phyloP scores from a whole-genome alignment of 2,797 vertebrate species.

The Rallus crepitans region DNA sequence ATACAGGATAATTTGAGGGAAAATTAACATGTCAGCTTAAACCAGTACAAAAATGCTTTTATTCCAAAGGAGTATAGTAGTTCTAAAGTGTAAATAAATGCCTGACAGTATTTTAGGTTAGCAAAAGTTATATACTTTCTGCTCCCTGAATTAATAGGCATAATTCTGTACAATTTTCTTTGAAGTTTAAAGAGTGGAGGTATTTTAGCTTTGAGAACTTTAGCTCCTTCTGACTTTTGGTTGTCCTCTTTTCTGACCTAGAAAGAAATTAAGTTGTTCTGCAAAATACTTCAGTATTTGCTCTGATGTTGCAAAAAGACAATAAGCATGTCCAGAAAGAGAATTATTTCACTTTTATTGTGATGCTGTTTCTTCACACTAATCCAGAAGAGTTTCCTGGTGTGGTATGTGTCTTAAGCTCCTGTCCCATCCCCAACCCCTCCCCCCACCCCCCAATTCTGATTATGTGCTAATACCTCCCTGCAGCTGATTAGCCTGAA shows the following conservation, averaged over 20 bases:
- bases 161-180: constrained; percentile 33
- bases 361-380: neutral
- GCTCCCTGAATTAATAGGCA: constrained; percentile 22
- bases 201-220: constrained; percentile 19
- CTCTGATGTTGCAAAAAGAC: neutral
- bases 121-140: neutral
- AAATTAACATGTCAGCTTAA: neutral
- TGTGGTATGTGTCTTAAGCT: neutral
- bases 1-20: constrained; percentile 7
- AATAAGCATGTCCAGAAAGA: neutral
- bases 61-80: neutral
- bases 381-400: neutral
- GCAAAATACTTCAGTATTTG: constrained; percentile 6
- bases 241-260: constrained; percentile 20
- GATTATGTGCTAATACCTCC: neutral
- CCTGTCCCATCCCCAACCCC: neutral
- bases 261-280: neutral
- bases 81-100: constrained; percentile 18
- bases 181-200: neutral
- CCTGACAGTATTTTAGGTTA: neutral
- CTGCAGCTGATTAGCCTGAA: neutral
- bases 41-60: neutral
- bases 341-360: neutral
- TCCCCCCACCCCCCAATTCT: accelerated
- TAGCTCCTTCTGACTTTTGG: neutral